Percentiles rank a stretch among this genome's conserved stretches.
These are phyloP conservation scores for Ascaphus truei DNA, from an alignment of 2,113 vertebrate species.

Conservation along the genomic window DNA sequence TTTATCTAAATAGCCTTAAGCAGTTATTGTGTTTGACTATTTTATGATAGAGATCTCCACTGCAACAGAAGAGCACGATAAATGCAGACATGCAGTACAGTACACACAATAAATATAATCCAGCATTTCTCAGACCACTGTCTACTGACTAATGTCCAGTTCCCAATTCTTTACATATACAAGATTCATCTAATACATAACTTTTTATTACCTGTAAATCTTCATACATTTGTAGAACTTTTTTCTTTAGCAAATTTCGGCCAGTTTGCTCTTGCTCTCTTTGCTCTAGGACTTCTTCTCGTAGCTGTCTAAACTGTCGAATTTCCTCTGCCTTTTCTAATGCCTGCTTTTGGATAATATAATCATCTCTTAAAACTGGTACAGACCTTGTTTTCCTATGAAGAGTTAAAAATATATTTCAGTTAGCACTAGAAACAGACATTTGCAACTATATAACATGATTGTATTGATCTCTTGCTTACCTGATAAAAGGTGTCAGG, in stretches of 20 bases:
- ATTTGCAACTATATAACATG: background rate
- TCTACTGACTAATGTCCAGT: too few species aligned
- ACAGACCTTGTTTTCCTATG: constrained; percentile 57
- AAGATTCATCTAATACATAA: too few species aligned
- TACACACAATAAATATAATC: too few species aligned
- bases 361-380: constrained; percentile 56
- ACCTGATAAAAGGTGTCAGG: constrained; percentile 57
- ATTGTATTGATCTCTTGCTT: constrained; percentile 33
- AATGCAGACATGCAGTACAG: too few species aligned
- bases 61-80: too few species aligned
- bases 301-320: constrained; percentile 66
- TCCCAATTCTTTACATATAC: too few species aligned
- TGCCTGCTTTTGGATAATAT: constrained; percentile 57
- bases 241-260: constrained; percentile 55
- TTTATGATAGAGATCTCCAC: too few species aligned
- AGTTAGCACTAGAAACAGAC: background rate
- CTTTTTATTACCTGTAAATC: constrained; percentile 77
- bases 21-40: too few species aligned
- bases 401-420: constrained; percentile 33
- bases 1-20: too few species aligned
- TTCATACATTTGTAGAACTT: constrained; percentile 64
- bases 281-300: constrained; percentile 57
- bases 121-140: too few species aligned
- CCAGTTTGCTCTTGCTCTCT: constrained; percentile 55
- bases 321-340: constrained; percentile 64